These are phyloP conservation scores for Agrypnus murinus DNA, from an alignment of 2,888 invertebrate species.

Conservation along the genomic window DNA sequence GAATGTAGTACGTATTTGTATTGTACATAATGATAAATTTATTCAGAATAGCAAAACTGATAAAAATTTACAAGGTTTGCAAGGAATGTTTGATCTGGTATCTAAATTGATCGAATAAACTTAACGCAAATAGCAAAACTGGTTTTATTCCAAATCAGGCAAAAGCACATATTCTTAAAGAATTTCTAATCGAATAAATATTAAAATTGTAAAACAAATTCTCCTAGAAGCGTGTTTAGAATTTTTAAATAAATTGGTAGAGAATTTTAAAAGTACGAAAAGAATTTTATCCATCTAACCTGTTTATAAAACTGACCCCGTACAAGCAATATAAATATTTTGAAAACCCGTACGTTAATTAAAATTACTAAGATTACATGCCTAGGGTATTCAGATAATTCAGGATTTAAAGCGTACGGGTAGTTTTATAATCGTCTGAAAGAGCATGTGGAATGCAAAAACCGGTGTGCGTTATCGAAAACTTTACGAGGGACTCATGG, in stretches of 20 bases:
- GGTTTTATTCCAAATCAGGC: too few species aligned
- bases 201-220: too few species aligned
- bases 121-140: too few species aligned
- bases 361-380: conserved; percentile 31
- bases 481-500: conserved; percentile 25
- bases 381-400: conserved; percentile 13
- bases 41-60: too few species aligned
- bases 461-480: conserved; percentile 36
- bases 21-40: too few species aligned
- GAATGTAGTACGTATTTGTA: too few species aligned
- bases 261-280: conserved; percentile 14
- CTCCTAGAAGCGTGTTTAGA: too few species aligned
- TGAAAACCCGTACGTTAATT: conserved; percentile 22
- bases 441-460: conserved; percentile 33
- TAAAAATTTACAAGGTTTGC: too few species aligned
- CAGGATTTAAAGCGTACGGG: conserved; percentile 10
- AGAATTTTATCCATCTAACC: conserved; percentile 13
- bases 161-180: too few species aligned
- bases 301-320: conserved; percentile 14
- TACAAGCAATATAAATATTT: conserved; percentile 24
- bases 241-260: conserved; percentile 5
- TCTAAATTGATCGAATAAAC: too few species aligned
- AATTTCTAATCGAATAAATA: too few species aligned
- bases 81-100: too few species aligned
- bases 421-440: not conserved